These are phyloP conservation scores for Callyntrura guangdongensis DNA, from an alignment of 2,888 invertebrate genomes.

Conservation along the genomic window DNA sequence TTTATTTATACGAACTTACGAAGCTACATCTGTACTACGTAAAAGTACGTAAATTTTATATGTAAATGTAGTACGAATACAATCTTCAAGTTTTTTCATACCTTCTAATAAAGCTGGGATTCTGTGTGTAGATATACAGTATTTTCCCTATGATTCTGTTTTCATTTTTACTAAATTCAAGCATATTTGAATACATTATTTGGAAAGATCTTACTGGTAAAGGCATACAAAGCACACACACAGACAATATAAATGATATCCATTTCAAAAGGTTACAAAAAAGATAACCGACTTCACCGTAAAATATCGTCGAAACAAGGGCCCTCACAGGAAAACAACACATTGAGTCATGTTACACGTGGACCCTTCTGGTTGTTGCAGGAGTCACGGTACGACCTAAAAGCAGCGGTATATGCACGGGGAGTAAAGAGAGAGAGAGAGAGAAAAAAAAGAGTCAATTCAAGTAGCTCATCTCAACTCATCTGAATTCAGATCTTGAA, in stretches of 20 bases:
- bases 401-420: background rate
- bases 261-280: slow-evolving; percentile 51
- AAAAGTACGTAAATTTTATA: background rate
- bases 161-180: too few relatives aligned
- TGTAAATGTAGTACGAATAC: background rate
- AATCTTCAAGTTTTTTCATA: background rate
- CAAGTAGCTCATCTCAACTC: slow-evolving; percentile 82
- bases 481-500: slow-evolving; percentile 83
- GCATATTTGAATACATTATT: too few relatives aligned
- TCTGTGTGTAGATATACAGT: too few relatives aligned
- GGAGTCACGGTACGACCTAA: background rate
- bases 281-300: slow-evolving; percentile 71
- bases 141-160: background rate
- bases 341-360: slow-evolving; percentile 77
- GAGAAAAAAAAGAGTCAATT: slow-evolving; percentile 76
- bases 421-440: background rate
- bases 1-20: background rate
- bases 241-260: background rate
- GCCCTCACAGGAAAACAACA: slow-evolving; percentile 77
- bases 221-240: background rate
- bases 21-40: background rate
- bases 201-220: too few relatives aligned
- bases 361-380: slow-evolving; percentile 52
- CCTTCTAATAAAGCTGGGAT: background rate
- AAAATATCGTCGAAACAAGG: slow-evolving; percentile 76